Conservation (phyloP, 2,888 invertebrate species). For the Isoperla grammatica region DNA sequence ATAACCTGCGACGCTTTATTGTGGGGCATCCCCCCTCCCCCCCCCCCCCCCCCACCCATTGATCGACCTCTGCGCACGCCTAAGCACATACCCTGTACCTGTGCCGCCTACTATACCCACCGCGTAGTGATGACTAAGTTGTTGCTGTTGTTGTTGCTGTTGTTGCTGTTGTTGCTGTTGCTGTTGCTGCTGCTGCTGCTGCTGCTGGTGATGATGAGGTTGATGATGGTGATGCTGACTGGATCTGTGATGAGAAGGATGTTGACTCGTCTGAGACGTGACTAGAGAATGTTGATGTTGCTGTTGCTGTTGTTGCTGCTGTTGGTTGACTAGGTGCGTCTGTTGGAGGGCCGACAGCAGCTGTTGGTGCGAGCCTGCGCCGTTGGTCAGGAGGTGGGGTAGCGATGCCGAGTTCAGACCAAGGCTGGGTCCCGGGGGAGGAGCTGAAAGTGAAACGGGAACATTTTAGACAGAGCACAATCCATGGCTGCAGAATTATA, state of each 20-base stretch:
- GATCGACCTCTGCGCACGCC: too few species aligned
- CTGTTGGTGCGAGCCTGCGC: slow-evolving; percentile 65
- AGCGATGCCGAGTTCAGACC: slow-evolving; percentile 58
- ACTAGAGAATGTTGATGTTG: slow-evolving; percentile 20
- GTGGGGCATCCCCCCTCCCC: too few species aligned
- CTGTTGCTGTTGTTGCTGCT: slow-evolving; percentile 25
- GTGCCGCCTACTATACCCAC: too few species aligned
- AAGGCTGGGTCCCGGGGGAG: slow-evolving; percentile 58
- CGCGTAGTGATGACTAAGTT: slow-evolving; percentile 37
- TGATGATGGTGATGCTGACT: slow-evolving; percentile 18
- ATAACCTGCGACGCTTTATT: too few species aligned
- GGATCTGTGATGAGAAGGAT: slow-evolving; percentile 32
- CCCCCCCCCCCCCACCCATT: too few species aligned
- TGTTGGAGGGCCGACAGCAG: slow-evolving; percentile 63
- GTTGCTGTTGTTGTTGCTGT: slow-evolving; percentile 23
- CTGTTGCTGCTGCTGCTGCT: too few species aligned
- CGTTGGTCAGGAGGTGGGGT: slow-evolving; percentile 68
- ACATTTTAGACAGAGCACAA: too few species aligned
- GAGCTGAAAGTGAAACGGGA: slow-evolving; percentile 16
- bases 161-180: slow-evolving; percentile 25
- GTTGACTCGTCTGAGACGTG: slow-evolving; percentile 32
- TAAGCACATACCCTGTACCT: too few species aligned
- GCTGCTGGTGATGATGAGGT: slow-evolving; percentile 24
- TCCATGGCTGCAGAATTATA: slow-evolving; percentile 1
- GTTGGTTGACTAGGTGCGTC: slow-evolving; percentile 54